Evolutionary conservation across 2,797 vertebrate species (phyloP), one percentile per base, ranked within the genome.

Genomic region (Sebastes diaconus): DNA sequence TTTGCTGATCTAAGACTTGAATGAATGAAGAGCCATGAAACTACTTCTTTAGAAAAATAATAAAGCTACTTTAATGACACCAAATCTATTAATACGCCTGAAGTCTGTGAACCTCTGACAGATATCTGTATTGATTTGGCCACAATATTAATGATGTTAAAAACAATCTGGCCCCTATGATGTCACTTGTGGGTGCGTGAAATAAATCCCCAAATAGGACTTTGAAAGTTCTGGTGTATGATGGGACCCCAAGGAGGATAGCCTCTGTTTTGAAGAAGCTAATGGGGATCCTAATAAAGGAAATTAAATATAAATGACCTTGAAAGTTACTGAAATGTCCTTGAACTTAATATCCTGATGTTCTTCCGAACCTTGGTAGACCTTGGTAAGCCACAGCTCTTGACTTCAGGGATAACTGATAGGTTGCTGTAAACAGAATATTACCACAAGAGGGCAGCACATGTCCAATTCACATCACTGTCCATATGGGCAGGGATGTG

Each of bases 371-470:
- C n/a, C 27, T 27, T 22, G 16, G 32, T 30, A 5, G 11, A 55
- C 32, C 9, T 1, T 52, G 11, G 55, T 24, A 8, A 39, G 5
- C 6, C 25, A 32, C 18, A 61, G 12, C 13, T 20, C 13, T 58
- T 18, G n/a, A 68, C 27, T 65, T 27, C 12, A 58, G 14, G 27
- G 46, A 8, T 2, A 60, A 36, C 2, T 1, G 54, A 34, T 64
- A 3, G 2, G 12, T 42, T 66, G 4, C 55, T 66, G 30, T 16
- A 1, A 20, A 61, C 30, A 16, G 29, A 64, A 70, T 52, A 1
- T 52, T n/a, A 61, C 81, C 93, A 93, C 90, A 70, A 88, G 91
- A 82, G 89, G 91, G 92, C 87, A 87, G 84, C 77, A 87, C 61
- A 18, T 22, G 8, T 68, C 25, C 83, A 78, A 30, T 57, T 50